Conservation (phyloP, 1,140 invertebrate genomes). For the Ips typographus region DNA sequence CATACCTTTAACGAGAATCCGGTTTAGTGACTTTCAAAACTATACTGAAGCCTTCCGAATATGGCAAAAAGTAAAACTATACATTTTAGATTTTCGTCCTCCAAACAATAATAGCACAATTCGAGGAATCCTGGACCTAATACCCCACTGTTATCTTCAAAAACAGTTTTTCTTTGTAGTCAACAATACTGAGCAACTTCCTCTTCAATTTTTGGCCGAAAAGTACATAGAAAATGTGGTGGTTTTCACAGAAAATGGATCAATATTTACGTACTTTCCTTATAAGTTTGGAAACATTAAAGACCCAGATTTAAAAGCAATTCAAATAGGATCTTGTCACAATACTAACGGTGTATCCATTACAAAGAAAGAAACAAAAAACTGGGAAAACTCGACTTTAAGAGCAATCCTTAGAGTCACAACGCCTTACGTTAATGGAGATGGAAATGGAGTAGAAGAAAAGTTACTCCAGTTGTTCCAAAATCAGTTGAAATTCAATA, state of each 20-base stretch:
- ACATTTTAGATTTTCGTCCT: no score
- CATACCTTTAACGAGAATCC: no score
- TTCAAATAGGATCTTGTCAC: constrained; percentile 7
- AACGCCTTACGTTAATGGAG: constrained; percentile 11
- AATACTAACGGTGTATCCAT: not conserved
- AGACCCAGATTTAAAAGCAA: constrained; percentile 3
- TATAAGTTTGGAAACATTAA: constrained; percentile 12
- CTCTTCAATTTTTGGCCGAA: not conserved
- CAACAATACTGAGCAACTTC: no score
- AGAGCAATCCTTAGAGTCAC: constrained; percentile 5
- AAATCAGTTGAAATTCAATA: not conserved
- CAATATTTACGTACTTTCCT: constrained; percentile 7
- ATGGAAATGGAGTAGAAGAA: constrained; percentile 8
- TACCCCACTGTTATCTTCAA: no score
- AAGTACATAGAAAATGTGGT: not conserved
- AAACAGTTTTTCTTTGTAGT: no score
- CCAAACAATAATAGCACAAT: no score
- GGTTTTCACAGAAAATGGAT: not conserved
- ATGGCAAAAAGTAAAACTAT: no score
- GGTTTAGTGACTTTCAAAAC: no score
- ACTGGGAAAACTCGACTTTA: constrained; percentile 16
- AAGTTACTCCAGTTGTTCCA: not conserved
- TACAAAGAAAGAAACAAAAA: not conserved
- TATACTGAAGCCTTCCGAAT: no score
- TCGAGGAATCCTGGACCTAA: no score